A percentile compares a stretch with the other conserved stretches of the same genome.
These are phyloP conservation scores for Herpailurus yagouaroundi DNA, from an alignment of 2,113 vertebrate species.

Conservation along the genomic window DNA sequence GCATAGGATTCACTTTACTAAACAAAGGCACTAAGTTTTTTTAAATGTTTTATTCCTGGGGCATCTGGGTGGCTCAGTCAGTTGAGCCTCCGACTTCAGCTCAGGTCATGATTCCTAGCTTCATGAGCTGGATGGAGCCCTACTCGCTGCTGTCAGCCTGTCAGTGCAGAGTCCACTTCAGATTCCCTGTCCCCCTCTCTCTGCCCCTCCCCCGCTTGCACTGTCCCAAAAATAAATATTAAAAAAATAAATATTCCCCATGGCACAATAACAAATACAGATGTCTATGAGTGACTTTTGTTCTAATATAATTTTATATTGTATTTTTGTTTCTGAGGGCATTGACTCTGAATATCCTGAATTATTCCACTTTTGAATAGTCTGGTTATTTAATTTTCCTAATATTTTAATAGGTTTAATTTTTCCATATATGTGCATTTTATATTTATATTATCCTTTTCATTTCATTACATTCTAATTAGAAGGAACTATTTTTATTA, in stretches of 20 bases:
- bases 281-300: background rate
- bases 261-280: background rate
- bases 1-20: background rate
- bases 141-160: too few species aligned
- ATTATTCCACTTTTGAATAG: constrained; percentile 22
- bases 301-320: background rate
- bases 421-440: background rate
- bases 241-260: background rate
- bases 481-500: background rate
- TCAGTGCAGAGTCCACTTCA: too few species aligned
- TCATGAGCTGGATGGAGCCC: too few species aligned
- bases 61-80: too few species aligned
- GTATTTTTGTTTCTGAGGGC: background rate
- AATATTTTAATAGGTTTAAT: background rate
- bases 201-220: too few species aligned
- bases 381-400: background rate
- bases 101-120: too few species aligned
- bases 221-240: too few species aligned
- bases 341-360: background rate
- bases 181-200: too few species aligned
- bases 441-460: background rate
- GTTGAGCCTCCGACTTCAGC: too few species aligned
- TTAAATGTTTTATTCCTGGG: background rate
- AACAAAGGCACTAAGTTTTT: background rate
- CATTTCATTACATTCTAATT: background rate